Conservation (phyloP, 2,888 invertebrate genomes). For the Exocentrus adspersus region DNA sequence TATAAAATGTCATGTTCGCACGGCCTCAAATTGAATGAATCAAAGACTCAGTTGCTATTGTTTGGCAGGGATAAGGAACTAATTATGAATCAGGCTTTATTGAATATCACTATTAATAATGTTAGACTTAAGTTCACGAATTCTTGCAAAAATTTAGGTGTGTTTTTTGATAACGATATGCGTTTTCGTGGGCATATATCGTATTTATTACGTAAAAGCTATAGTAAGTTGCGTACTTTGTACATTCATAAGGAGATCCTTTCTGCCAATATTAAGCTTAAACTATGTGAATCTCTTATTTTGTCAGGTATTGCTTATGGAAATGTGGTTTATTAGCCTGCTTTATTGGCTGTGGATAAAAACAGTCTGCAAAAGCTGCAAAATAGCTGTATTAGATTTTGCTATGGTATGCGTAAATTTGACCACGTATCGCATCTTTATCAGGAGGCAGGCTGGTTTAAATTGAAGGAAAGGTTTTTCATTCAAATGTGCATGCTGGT, state of each 20-base stretch:
- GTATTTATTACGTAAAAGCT: neutral
- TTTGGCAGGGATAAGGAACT: neutral
- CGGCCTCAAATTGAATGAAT: slow-evolving; percentile 1
- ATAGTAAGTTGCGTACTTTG: neutral
- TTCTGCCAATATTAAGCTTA: neutral
- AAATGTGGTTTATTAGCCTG: neutral
- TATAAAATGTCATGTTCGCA: neutral
- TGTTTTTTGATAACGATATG: neutral
- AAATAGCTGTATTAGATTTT: neutral
- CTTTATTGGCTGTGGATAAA: neutral
- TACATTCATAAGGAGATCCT: neutral
- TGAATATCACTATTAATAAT: neutral
- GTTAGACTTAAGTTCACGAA: neutral
- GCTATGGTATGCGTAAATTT: neutral
- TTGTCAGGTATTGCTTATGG: neutral
- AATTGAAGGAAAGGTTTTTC: neutral
- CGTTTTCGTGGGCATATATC: neutral
- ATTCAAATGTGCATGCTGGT: neutral
- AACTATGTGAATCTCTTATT: neutral
- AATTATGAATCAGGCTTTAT: neutral
- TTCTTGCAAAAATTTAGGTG: neutral
- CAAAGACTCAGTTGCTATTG: neutral
- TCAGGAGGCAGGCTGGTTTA: neutral
- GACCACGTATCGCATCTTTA: neutral
- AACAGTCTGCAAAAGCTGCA: neutral